Percentiles rank a stretch among this genome's conserved stretches.
Conservation (phyloP, 2,888 invertebrate genomes). For the Steinernema carpocapsae region DNA sequence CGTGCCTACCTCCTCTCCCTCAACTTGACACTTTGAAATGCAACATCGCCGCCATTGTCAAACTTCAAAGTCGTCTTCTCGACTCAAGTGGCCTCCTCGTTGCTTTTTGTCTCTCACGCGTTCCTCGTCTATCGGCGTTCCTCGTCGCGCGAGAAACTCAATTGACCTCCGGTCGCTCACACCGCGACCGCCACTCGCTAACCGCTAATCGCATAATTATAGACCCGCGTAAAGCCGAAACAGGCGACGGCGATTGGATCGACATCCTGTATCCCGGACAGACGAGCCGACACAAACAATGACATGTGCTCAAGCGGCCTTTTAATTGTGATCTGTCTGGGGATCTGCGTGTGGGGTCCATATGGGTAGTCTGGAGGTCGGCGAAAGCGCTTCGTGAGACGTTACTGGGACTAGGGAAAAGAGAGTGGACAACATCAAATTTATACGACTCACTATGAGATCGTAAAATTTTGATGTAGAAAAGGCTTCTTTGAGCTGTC, state of each 20-base stretch:
- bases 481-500: slow-evolving; percentile 19
- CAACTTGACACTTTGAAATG: not conserved
- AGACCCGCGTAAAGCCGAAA: slow-evolving; percentile 11
- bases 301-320: not conserved
- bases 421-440: slow-evolving; percentile 24
- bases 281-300: slow-evolving; percentile 13
- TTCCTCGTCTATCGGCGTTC: not conserved
- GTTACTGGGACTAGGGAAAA: not conserved
- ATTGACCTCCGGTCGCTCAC: slow-evolving; percentile 26
- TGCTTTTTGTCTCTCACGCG: not conserved
- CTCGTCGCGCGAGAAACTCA: not conserved
- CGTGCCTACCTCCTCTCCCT: no score
- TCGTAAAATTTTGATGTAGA: slow-evolving; percentile 32
- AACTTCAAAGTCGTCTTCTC: not conserved
- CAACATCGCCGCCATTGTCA: not conserved
- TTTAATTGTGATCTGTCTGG: not conserved
- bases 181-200: not conserved
- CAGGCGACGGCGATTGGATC: slow-evolving; percentile 14
- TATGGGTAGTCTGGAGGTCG: not conserved
- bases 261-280: not conserved
- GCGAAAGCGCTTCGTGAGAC: no score
- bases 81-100: not conserved
- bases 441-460: slow-evolving; percentile 32
- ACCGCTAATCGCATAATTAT: slow-evolving; percentile 35
- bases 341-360: slow-evolving; percentile 5